Base-by-base conservation (phyloP, 2,797 vertebrate species). In the Spinus pinus region DNA sequence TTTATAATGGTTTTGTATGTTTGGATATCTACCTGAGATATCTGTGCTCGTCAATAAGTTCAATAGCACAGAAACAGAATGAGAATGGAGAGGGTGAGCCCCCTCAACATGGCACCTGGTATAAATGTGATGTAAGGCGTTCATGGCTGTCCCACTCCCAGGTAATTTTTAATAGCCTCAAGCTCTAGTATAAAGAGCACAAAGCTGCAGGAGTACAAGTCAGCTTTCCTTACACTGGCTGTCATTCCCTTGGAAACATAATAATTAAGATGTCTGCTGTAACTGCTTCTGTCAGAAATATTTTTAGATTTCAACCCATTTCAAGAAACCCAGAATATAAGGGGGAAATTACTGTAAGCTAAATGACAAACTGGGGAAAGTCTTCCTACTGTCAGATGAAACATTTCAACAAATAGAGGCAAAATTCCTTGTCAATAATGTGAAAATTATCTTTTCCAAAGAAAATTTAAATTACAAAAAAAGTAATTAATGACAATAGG, bases 161-260 rank as follows among this genome's bases (percentile, higher is more conserved):
- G 86, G 90, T 95, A 96, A 98, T 97, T 98, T 97, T 95, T 96
- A 97, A 88, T 75, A 96, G 96, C 98, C 97, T 97, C 95, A 97
- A 98, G 97, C 98, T 98, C 97, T 94, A 97, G 96, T 96, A 96
- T 97, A 97, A 97, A 98, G 97, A 98, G 97, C 97, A 98, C 97
- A 98, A 95, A 98, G 97, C 98, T 98, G 93, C 97, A 98, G 97
- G 98, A 97, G 98, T 97, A 98, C 97, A 95, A 98, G 96, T 98
- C 98, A 98, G 96, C 97, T 98, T 97, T 97, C 97, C 98, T 99
- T 98, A 98, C 97, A 72, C n/a, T 67, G 93, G 50, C 96, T 98
- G 98, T 97, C 98, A 98, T 97, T 97, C 96, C 96, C 97, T 96
- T 98, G 96, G 97, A 97, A 97, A 97, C 97, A 97, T 93, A 97